These are phyloP conservation scores for Mormyrus proboscirostris DNA, from an alignment of 2,797 vertebrate genomes.

Conservation along the genomic window DNA sequence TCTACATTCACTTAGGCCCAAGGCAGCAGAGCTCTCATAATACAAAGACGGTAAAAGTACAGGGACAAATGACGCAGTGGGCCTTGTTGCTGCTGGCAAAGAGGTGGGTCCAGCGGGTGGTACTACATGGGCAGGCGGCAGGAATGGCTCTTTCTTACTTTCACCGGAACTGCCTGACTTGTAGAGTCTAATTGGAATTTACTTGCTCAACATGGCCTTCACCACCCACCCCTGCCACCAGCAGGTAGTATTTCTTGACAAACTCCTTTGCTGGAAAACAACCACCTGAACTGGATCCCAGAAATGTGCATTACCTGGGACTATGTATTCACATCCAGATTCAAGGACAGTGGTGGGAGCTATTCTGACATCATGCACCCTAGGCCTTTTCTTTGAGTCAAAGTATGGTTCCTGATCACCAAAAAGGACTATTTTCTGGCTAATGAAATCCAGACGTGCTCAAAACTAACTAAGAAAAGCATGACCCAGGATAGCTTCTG, in stretches of 20 bases:
- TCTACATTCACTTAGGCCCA: background rate
- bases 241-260: slow-evolving; percentile 5
- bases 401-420: background rate
- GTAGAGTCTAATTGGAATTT: too few relatives aligned
- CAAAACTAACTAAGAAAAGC: slow-evolving; percentile 22
- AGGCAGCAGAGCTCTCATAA: background rate
- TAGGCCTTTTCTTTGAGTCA: background rate
- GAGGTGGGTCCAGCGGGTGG: too few relatives aligned
- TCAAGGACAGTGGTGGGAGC: background rate
- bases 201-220: too few relatives aligned
- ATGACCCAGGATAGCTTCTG: slow-evolving; percentile 32
- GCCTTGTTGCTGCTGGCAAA: background rate
- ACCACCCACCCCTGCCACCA: slow-evolving; percentile 9
- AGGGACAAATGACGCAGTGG: background rate
- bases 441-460: background rate
- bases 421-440: background rate
- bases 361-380: background rate
- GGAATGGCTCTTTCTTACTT: too few relatives aligned
- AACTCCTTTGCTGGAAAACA: slow-evolving; percentile 1
- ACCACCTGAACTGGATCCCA: background rate
- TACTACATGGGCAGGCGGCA: too few relatives aligned
- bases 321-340: slow-evolving; percentile 10
- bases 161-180: too few relatives aligned
- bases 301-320: background rate
- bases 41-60: slow-evolving; percentile 20